Percentiles rank a stretch among this genome's conserved stretches.
These are phyloP conservation scores for Drosophila burlai DNA, from an alignment of 1,140 invertebrate genomes.

Conservation along the genomic window DNA sequence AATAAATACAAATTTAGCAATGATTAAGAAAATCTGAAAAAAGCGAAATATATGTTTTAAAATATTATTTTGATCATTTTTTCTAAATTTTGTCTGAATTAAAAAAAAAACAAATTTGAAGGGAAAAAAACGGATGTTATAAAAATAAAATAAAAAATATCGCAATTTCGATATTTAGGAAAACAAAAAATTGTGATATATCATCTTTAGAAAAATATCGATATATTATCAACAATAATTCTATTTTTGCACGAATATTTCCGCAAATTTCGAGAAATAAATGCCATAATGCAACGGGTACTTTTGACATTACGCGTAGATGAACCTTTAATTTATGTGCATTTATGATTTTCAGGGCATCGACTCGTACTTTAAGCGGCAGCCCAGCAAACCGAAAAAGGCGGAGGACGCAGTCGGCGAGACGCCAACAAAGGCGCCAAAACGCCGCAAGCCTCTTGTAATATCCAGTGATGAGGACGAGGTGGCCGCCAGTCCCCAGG, in stretches of 20 bases:
- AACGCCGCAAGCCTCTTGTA: conserved; percentile 68
- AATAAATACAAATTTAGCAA: no score
- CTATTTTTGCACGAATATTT: not conserved
- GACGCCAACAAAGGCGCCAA: conserved; percentile 62
- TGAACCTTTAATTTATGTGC: not conserved
- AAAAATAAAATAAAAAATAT: no score
- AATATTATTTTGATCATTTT: no score
- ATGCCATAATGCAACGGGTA: conserved; percentile 63
- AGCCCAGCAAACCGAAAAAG: conserved; percentile 50
- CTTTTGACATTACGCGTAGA: not conserved
- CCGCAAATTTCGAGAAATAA: not conserved
- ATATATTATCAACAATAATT: no score
- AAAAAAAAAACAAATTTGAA: no score
- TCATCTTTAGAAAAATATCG: no score
- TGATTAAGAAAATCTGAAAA: no score
- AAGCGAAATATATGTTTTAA: no score
- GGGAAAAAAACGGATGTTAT: no score
- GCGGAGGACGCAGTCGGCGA: conserved; percentile 25
- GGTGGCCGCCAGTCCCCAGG: conserved; percentile 53
- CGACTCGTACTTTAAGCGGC: conserved; percentile 64
- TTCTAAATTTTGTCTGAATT: no score
- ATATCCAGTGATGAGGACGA: conserved; percentile 82
- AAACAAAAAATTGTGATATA: no score
- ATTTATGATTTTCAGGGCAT: conserved; percentile 44
- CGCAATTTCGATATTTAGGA: no score